These are phyloP conservation scores for Leptonema lineaticorne DNA, from an alignment of 1,140 invertebrate species.

Conservation along the genomic window DNA sequence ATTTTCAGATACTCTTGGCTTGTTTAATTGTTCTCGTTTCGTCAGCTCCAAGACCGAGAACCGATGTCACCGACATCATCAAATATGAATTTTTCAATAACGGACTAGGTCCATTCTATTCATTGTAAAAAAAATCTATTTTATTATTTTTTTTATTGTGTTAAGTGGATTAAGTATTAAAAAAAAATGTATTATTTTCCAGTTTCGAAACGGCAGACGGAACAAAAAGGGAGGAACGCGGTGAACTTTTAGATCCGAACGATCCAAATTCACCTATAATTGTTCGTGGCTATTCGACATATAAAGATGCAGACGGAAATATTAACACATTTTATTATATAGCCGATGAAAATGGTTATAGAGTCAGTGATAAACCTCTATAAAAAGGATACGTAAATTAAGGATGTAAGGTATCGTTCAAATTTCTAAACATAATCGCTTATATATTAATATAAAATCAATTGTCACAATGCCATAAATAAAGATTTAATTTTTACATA, in stretches of 20 bases:
- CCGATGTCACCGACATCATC: no score
- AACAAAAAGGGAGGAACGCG: conserved; percentile 56
- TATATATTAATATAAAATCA: background rate
- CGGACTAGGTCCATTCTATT: no score
- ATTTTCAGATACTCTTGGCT: no score
- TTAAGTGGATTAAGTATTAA: no score
- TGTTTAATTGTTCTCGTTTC: no score
- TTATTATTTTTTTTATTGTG: no score
- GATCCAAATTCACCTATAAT: conserved; percentile 42
- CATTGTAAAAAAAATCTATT: no score
- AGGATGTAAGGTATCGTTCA: background rate
- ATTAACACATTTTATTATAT: conserved; percentile 53
- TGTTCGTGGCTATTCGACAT: conserved; percentile 50
- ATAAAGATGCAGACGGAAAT: conserved; percentile 50
- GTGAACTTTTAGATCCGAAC: conserved; percentile 50
- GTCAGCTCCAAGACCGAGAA: no score
- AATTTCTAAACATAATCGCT: background rate
- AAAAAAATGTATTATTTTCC: conserved; percentile 8
- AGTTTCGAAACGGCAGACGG: conserved; percentile 64
- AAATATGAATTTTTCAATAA: no score
- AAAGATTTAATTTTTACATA: background rate
- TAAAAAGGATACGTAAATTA: background rate
- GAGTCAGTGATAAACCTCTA: background rate
- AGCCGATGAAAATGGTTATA: conserved; percentile 55
- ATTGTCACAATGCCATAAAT: background rate